Evolutionary conservation across 2,797 vertebrate species (phyloP).

Genomic region (Naso thynnoides): DNA sequence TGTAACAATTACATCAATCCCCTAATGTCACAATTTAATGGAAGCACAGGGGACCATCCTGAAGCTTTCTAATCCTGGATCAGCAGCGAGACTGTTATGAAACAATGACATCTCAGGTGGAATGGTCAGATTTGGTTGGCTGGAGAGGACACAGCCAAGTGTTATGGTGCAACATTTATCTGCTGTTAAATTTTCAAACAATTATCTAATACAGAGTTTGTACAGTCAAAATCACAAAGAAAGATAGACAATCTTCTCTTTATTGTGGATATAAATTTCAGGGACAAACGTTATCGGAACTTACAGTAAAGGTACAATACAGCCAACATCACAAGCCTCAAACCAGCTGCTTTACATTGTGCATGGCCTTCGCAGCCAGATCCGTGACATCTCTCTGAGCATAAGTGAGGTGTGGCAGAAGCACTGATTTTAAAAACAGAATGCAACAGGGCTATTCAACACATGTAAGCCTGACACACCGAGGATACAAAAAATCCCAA

Average conservation of each 20-base stretch:
- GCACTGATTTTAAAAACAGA: slow-evolving; percentile 35
- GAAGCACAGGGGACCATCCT: slow-evolving; percentile 72
- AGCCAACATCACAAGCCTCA: slow-evolving; percentile 64
- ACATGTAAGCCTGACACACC: slow-evolving; percentile 13
- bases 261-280: slow-evolving; percentile 80
- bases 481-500: slow-evolving; percentile 43
- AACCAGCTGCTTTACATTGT: slow-evolving; percentile 53
- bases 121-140: slow-evolving; percentile 5
- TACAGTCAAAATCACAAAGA: slow-evolving; percentile 3
- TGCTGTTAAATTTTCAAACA: not conserved
- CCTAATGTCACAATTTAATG: slow-evolving; percentile 73
- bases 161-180: not conserved
- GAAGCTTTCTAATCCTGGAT: slow-evolving; percentile 68
- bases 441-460: slow-evolving; percentile 33
- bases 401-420: slow-evolving; percentile 47
- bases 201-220: not conserved
- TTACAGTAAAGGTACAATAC: slow-evolving; percentile 67
- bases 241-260: slow-evolving; percentile 70
- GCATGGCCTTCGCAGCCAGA: slow-evolving; percentile 72
- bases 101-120: slow-evolving; percentile 24
- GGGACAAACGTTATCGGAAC: slow-evolving; percentile 55
- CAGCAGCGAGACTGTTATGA: slow-evolving; percentile 42
- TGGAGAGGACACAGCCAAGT: not conserved
- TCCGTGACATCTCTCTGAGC: slow-evolving; percentile 74
- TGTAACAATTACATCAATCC: slow-evolving; percentile 82